Conservation (phyloP, 2,888 invertebrate species). For the Acanthococcus lagerstroemiae region DNA sequence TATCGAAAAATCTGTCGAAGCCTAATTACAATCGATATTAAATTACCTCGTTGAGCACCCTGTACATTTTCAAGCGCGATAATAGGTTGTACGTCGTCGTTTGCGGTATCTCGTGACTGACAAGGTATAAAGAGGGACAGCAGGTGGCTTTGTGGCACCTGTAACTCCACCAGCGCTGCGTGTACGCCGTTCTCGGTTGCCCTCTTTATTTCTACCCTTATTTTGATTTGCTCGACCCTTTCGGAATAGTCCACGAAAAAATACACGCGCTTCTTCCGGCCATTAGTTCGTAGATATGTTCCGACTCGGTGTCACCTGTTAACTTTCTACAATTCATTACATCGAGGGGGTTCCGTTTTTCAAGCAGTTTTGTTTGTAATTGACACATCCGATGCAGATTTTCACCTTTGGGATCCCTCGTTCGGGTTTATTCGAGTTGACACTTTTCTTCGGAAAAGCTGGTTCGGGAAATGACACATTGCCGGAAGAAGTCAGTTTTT, state of each 20-base stretch:
- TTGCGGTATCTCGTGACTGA: slow-evolving; percentile 25
- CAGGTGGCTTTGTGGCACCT: slow-evolving; percentile 24
- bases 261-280: not conserved
- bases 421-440: too few species aligned
- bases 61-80: not conserved
- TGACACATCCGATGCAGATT: too few species aligned
- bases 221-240: slow-evolving; percentile 18
- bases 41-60: slow-evolving; percentile 4
- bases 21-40: not conserved
- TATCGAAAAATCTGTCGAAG: not conserved
- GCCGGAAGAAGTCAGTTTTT: too few species aligned
- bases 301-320: slow-evolving; percentile 13
- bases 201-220: slow-evolving; percentile 24
- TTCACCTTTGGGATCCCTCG: too few species aligned
- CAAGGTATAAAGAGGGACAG: slow-evolving; percentile 17
- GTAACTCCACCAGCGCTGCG: slow-evolving; percentile 2
- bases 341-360: too few species aligned
- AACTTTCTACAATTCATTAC: slow-evolving; percentile 17
- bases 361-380: too few species aligned
- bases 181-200: not conserved
- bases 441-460: too few species aligned
- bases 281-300: slow-evolving; percentile 9
- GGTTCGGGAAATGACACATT: too few species aligned
- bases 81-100: slow-evolving; percentile 9
- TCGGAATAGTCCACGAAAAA: not conserved